phyloP scores from a whole-genome alignment of 2,888 invertebrate genomes.

The Volucella inanis region DNA sequence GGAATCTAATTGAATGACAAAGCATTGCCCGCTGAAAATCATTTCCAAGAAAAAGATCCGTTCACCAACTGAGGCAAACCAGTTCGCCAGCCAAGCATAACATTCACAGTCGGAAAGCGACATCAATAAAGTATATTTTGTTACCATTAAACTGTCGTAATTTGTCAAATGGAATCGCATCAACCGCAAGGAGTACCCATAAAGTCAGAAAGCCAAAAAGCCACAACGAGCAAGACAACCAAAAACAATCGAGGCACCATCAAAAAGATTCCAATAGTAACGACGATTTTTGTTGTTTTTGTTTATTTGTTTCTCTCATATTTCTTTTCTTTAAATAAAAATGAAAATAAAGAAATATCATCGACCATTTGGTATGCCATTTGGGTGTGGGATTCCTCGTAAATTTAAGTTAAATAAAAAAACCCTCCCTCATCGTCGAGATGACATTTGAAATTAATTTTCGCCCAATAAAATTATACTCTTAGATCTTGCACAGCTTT shows the following conservation, averaged over 20 bases:
- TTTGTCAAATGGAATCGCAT: conserved; percentile 61
- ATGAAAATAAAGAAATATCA: not conserved
- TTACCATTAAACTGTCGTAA: conserved; percentile 69
- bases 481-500: conserved; percentile 14
- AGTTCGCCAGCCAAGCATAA: conserved; percentile 18
- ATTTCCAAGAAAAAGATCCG: conserved; percentile 40
- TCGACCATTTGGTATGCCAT: conserved; percentile 38
- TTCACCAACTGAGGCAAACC: conserved; percentile 8
- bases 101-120: conserved; percentile 20
- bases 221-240: not conserved
- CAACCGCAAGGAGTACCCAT: conserved; percentile 34
- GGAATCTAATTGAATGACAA: conserved; percentile 41
- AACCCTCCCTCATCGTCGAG: not conserved
- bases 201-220: not conserved
- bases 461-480: conserved; percentile 1
- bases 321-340: conserved; percentile 2
- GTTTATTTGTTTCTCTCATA: not conserved
- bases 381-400: conserved; percentile 30
- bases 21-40: conserved; percentile 29
- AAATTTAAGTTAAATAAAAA: conserved; percentile 38
- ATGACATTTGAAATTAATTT: conserved; percentile 2
- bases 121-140: conserved; percentile 69
- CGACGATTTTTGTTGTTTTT: not conserved
- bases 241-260: conserved; percentile 3
- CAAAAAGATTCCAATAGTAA: conserved; percentile 47